These are phyloP conservation scores for Andrena bicolor DNA, from an alignment of 2,888 invertebrate species.

Conservation along the genomic window DNA sequence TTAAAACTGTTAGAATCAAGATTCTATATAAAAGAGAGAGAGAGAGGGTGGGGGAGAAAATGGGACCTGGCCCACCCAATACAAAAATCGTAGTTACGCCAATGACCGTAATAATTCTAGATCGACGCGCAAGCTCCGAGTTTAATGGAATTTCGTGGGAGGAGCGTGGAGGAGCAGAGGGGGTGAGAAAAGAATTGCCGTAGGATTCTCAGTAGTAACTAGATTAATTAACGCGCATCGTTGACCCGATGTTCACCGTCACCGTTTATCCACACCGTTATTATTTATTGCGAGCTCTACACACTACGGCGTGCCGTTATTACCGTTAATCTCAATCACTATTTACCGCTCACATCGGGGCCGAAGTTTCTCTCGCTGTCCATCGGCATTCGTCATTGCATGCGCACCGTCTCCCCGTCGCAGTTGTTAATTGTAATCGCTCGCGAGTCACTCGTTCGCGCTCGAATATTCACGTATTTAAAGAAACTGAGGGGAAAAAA, in stretches of 20 bases:
- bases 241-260: conserved; percentile 32
- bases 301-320: conserved; percentile 25
- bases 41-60: no score
- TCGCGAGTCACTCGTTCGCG: conserved; percentile 30
- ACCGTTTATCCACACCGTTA: conserved; percentile 30
- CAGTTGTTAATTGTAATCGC: conserved; percentile 25
- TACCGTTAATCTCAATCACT: conserved; percentile 29
- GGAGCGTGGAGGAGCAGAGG: no score
- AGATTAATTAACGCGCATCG: conserved; percentile 15
- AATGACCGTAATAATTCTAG: neutral
- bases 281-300: conserved; percentile 39
- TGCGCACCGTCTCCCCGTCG: conserved; percentile 9
- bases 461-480: conserved; percentile 33
- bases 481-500: neutral
- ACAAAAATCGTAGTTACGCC: no score
- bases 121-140: conserved; percentile 12
- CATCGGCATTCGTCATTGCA: conserved; percentile 15
- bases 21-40: no score
- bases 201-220: conserved; percentile 15
- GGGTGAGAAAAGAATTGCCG: conserved; percentile 12
- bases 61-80: no score
- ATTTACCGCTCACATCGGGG: conserved; percentile 22
- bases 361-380: conserved; percentile 50
- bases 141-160: conserved; percentile 5
- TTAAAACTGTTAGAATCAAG: no score